A percentile compares a stretch with the other conserved stretches of the same genome.
phyloP scores from a whole-genome alignment of 1,140 invertebrate species.

The Aricia agestis region DNA sequence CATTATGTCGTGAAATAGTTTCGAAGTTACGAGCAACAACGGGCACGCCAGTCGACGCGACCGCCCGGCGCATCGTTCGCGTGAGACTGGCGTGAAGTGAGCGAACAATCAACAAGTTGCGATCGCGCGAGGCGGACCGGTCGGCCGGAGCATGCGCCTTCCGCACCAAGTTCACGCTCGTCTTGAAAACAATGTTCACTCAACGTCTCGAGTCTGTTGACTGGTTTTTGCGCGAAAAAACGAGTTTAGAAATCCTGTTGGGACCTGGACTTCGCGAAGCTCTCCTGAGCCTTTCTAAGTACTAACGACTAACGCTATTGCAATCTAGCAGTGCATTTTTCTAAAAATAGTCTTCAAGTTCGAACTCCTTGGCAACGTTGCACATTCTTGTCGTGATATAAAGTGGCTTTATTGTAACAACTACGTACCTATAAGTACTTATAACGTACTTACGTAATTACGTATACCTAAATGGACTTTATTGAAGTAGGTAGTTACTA shows the following conservation, averaged over 20 bases:
- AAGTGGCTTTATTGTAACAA: not conserved
- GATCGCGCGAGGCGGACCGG: slow-evolving; percentile 55
- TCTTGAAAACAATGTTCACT: slow-evolving; percentile 37
- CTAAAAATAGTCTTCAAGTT: slow-evolving; percentile 1
- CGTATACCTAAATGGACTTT: no score
- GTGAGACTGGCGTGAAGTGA: slow-evolving; percentile 68
- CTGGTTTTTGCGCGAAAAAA: slow-evolving; percentile 60
- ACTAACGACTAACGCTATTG: slow-evolving; percentile 6
- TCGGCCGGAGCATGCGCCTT: slow-evolving; percentile 61
- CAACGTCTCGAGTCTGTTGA: slow-evolving; percentile 22
- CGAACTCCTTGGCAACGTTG: not conserved
- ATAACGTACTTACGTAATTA: no score
- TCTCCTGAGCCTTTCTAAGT: slow-evolving; percentile 33
- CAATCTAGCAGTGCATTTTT: not conserved
- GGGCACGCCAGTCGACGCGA: slow-evolving; percentile 54
- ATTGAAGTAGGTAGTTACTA: no score
- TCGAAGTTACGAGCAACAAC: slow-evolving; percentile 61
- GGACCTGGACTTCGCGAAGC: slow-evolving; percentile 31
- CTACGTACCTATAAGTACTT: not conserved
- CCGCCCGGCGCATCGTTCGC: slow-evolving; percentile 68
- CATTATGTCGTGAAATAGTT: slow-evolving; percentile 71
- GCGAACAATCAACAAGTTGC: slow-evolving; percentile 73
- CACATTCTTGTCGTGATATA: not conserved
- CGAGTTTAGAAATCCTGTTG: slow-evolving; percentile 20
- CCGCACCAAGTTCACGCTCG: slow-evolving; percentile 60